These are phyloP conservation scores for Parochlus steinenii DNA, from an alignment of 2,888 invertebrate species.

Conservation along the genomic window DNA sequence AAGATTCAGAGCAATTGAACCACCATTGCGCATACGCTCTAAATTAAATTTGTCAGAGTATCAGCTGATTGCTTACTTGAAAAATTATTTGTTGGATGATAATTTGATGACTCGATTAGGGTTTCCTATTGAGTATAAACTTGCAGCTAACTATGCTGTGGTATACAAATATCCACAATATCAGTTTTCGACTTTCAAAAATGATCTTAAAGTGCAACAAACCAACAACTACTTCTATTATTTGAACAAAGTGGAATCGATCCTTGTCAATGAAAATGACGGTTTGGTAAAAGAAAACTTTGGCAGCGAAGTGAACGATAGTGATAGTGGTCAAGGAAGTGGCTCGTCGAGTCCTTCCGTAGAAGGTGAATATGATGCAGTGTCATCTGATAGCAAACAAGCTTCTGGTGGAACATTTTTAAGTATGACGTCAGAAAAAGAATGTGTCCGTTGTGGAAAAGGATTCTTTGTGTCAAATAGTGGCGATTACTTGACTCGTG, in stretches of 20 bases:
- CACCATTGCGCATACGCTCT: slow-evolving; percentile 28
- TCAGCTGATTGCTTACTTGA: slow-evolving; percentile 39
- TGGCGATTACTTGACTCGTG: slow-evolving; percentile 53
- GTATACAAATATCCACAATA: slow-evolving; percentile 42
- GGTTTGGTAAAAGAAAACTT: slow-evolving; percentile 21
- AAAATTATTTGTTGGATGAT: slow-evolving; percentile 41
- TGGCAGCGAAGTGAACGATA: slow-evolving; percentile 21
- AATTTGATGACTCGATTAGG: slow-evolving; percentile 48
- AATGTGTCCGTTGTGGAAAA: slow-evolving; percentile 56
- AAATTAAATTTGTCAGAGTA: slow-evolving; percentile 34
- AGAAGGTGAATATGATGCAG: slow-evolving; percentile 36
- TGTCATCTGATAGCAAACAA: slow-evolving; percentile 17
- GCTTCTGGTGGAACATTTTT: slow-evolving; percentile 23
- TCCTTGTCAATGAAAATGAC: slow-evolving; percentile 21
- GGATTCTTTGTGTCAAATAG: slow-evolving; percentile 51
- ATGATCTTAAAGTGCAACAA: slow-evolving; percentile 17
- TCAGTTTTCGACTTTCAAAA: slow-evolving; percentile 20
- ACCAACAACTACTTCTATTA: neutral
- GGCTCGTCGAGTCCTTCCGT: slow-evolving; percentile 38
- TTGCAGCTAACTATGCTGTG: slow-evolving; percentile 42
- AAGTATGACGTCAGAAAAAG: slow-evolving; percentile 31
- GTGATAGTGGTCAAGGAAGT: slow-evolving; percentile 38
- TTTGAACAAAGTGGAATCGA: slow-evolving; percentile 13
- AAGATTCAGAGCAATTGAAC: slow-evolving; percentile 14
- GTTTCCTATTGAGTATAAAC: slow-evolving; percentile 49